Percentiles rank a stretch among this genome's conserved stretches.
Evolutionary conservation across 2,113 vertebrate genomes (phyloP).

Genomic region (Cryptomyrus ogoouensis): DNA sequence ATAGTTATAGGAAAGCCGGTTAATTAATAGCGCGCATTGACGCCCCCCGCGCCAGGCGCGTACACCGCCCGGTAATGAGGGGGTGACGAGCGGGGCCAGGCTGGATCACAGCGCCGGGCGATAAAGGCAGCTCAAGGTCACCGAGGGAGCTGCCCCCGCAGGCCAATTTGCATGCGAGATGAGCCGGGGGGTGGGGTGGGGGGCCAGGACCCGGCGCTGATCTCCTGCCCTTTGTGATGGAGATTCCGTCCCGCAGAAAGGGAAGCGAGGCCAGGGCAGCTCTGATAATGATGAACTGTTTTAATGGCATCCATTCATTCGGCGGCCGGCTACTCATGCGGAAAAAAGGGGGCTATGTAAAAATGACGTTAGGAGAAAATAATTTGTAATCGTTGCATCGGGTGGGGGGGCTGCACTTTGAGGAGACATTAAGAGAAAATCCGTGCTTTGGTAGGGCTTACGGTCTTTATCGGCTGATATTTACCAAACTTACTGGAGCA

Average conservation of each 20-base stretch:
- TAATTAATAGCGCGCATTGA: constrained; percentile 11
- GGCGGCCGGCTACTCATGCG: constrained; percentile 77
- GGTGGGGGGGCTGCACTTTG: constrained; percentile 72
- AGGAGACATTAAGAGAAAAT: constrained; percentile 85
- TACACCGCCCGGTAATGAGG: constrained; percentile 53
- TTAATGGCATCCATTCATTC: constrained; percentile 84
- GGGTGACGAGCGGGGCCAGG: constrained; percentile 48
- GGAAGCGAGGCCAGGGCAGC: constrained; percentile 67
- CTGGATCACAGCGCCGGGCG: constrained; percentile 65
- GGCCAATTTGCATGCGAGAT: constrained; percentile 76
- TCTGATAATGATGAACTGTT: constrained; percentile 86
- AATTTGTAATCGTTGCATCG: constrained; percentile 83
- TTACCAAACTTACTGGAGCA: constrained; percentile 82
- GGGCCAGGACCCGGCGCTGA: constrained; percentile 68
- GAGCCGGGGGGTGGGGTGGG: constrained; percentile 57
- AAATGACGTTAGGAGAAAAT: constrained; percentile 86
- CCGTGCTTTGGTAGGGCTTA: constrained; percentile 75
- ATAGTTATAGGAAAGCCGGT: constrained; percentile 3
- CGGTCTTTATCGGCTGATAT: constrained; percentile 81
- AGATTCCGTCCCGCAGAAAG: constrained; percentile 68
- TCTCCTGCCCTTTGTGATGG: constrained; percentile 86
- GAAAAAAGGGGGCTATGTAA: constrained; percentile 83
- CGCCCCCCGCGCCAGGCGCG: not conserved
- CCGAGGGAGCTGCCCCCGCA: constrained; percentile 67
- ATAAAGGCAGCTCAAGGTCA: constrained; percentile 75